phyloP scores from a whole-genome alignment of 2,797 vertebrate species.

The Danio tinwini region DNA sequence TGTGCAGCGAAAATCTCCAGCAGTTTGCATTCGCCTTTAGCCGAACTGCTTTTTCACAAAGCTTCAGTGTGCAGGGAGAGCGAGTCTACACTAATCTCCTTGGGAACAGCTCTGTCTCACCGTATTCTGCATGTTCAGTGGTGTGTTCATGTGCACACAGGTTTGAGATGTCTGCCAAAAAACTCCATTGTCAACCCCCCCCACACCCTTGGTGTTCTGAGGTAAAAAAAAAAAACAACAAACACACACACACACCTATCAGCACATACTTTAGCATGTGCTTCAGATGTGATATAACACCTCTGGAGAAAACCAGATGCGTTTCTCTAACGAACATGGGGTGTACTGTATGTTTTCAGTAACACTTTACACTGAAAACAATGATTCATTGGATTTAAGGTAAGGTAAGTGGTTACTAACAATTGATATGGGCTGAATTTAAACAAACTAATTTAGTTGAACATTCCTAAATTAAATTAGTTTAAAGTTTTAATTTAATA shows the following conservation, averaged over 20 bases:
- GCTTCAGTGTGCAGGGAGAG: slow-evolving; percentile 7
- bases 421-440: too few relatives aligned
- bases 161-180: slow-evolving; percentile 37
- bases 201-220: neutral
- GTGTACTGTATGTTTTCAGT: neutral
- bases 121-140: slow-evolving; percentile 19
- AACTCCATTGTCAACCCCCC: neutral
- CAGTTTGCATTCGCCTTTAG: neutral
- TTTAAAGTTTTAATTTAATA: too few relatives aligned
- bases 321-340: neutral
- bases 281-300: slow-evolving; percentile 4
- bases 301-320: neutral
- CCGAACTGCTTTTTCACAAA: slow-evolving; percentile 16
- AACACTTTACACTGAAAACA: neutral
- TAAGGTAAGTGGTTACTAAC: too few relatives aligned
- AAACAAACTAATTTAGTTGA: too few relatives aligned
- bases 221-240: neutral
- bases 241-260: neutral
- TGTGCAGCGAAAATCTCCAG: neutral
- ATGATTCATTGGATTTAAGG: too few relatives aligned
- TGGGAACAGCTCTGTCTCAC: slow-evolving; percentile 27
- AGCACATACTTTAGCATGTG: neutral
- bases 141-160: slow-evolving; percentile 24
- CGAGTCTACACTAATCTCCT: slow-evolving; percentile 34
- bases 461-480: neutral